These are phyloP conservation scores for Cyphomyrus plagiostoma DNA, from an alignment of 2,113 vertebrate species.

Conservation along the genomic window DNA sequence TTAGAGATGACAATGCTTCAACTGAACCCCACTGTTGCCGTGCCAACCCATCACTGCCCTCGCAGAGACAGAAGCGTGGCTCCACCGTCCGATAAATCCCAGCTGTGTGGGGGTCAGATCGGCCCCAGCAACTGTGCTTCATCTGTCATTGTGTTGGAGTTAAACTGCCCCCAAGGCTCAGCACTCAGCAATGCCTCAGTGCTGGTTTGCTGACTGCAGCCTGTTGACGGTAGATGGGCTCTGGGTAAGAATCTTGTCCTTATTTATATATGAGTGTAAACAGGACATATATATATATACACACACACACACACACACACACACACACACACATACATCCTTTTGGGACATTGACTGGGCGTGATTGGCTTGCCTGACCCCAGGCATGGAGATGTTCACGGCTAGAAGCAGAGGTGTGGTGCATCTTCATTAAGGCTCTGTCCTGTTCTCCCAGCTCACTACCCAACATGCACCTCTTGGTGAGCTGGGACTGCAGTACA, in stretches of 20 bases:
- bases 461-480: background rate
- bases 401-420: background rate
- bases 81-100: slow-evolving; percentile 55
- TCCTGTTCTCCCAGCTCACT: background rate
- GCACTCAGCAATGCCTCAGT: background rate
- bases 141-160: slow-evolving; percentile 55
- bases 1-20: slow-evolving; percentile 24
- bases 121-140: slow-evolving; percentile 59
- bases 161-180: slow-evolving; percentile 40
- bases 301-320: too few relatives aligned
- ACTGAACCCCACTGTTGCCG: slow-evolving; percentile 28
- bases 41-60: background rate
- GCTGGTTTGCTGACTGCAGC: background rate
- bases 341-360: background rate
- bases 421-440: background rate
- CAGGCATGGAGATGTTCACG: background rate
- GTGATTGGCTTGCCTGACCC: background rate
- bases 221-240: background rate
- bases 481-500: background rate
- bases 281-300: background rate
- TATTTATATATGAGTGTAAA: background rate
- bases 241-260: background rate
- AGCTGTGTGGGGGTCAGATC: slow-evolving; percentile 58
- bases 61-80: slow-evolving; percentile 21
- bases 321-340: background rate